phyloP scores from a whole-genome alignment of 1,140 invertebrate genomes.

The Steinernema feltiae region DNA sequence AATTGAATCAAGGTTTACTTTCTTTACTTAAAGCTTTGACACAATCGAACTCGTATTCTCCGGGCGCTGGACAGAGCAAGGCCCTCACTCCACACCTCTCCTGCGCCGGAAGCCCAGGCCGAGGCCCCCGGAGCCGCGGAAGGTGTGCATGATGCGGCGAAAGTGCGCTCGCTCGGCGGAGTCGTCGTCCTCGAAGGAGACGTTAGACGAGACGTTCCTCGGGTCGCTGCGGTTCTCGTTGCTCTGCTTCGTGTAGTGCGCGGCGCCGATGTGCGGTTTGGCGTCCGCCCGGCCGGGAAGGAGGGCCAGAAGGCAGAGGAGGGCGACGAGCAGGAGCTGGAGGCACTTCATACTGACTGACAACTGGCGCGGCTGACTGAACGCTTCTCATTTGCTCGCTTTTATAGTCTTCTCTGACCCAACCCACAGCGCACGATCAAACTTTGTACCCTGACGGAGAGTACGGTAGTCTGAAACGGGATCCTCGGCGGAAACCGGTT shows the following conservation, averaged over 20 bases:
- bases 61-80: neutral
- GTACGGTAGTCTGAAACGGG: neutral
- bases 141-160: neutral
- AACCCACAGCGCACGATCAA: neutral
- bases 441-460: neutral
- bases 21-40: too few species aligned
- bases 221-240: constrained; percentile 5
- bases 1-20: too few species aligned
- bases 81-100: neutral
- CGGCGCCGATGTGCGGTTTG: neutral
- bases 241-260: neutral
- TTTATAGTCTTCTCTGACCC: neutral
- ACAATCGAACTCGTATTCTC: neutral
- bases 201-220: neutral
- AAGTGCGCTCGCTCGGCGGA: neutral
- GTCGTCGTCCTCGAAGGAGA: neutral
- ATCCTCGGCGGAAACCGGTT: neutral
- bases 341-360: neutral
- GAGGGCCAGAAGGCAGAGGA: neutral
- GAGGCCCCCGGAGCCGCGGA: neutral
- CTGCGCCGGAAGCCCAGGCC: neutral
- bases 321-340: neutral
- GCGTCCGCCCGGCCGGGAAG: neutral
- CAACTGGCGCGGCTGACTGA: neutral
- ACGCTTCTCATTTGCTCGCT: neutral